Conservation (phyloP, 1,140 invertebrate species). For the Calliopsis andreniformis region DNA sequence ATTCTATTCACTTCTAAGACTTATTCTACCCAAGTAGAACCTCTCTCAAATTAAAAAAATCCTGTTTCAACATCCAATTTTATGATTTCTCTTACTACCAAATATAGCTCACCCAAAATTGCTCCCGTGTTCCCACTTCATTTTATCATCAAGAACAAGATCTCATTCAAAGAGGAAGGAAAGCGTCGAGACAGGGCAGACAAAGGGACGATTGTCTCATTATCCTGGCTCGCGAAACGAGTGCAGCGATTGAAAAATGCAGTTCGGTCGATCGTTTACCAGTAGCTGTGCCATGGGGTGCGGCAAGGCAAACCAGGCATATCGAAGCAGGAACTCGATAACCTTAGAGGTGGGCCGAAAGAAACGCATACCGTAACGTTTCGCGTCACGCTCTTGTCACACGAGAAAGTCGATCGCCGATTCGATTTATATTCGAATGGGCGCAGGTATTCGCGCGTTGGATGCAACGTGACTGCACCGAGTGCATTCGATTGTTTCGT, state of each 20-base stretch:
- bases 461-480: slow-evolving; percentile 11
- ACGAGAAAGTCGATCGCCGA: slow-evolving; percentile 46
- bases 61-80: background rate
- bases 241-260: too few species aligned
- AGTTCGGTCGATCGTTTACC: slow-evolving; percentile 35
- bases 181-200: background rate
- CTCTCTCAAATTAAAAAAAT: too few species aligned
- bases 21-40: too few species aligned
- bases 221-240: slow-evolving; percentile 46
- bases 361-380: slow-evolving; percentile 61
- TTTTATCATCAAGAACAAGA: too few species aligned
- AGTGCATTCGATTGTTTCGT: slow-evolving; percentile 7
- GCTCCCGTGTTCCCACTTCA: background rate
- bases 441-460: slow-evolving; percentile 12
- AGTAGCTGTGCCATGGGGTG: slow-evolving; percentile 45
- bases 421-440: slow-evolving; percentile 38
- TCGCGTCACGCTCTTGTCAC: slow-evolving; percentile 43
- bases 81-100: too few species aligned
- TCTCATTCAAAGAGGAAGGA: too few species aligned
- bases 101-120: too few species aligned
- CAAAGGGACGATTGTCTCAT: slow-evolving; percentile 62
- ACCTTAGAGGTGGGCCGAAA: slow-evolving; percentile 58
- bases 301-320: slow-evolving; percentile 66
- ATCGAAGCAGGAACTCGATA: slow-evolving; percentile 62
- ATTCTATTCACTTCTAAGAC: too few species aligned